Percentiles rank a stretch among this genome's conserved stretches.
Evolutionary conservation across 2,113 vertebrate species (phyloP).

Genomic region (Limnothrissa miodon): DNA sequence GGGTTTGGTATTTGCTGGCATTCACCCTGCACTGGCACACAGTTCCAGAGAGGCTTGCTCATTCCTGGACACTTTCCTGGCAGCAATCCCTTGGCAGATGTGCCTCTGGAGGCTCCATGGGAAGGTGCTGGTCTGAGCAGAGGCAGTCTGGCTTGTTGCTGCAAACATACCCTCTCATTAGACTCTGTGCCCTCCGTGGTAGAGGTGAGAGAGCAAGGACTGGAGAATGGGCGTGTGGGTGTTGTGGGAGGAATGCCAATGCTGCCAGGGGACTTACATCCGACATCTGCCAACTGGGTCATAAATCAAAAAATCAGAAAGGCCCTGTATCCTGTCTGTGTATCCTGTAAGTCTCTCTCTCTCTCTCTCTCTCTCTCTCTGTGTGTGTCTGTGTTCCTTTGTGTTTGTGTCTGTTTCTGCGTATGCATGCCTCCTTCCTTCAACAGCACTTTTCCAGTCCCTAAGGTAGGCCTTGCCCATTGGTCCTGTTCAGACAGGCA

Average conservation of each 20-base stretch:
- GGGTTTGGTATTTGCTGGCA: slow-evolving; percentile 16
- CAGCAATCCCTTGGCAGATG: slow-evolving; percentile 46
- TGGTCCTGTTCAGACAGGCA: neutral
- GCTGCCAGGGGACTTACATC: neutral
- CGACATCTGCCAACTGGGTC: neutral
- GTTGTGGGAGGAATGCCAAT: neutral
- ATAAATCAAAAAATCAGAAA: neutral
- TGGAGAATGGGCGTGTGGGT: neutral
- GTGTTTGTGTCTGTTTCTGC: neutral
- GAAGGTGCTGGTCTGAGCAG: neutral
- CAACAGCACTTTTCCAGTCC: neutral
- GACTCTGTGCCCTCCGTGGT: neutral
- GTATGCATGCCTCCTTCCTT: neutral
- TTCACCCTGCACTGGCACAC: slow-evolving; percentile 7
- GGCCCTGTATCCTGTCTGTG: neutral
- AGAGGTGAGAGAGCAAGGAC: neutral
- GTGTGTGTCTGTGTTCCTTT: slow-evolving; percentile 18
- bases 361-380: no score
- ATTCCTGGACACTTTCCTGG: slow-evolving; percentile 51
- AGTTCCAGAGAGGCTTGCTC: slow-evolving; percentile 33
- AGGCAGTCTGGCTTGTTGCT: slow-evolving; percentile 22
- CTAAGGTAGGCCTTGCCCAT: neutral
- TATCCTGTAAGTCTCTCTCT: neutral
- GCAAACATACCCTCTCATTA: slow-evolving; percentile 21
- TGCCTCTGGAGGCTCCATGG: slow-evolving; percentile 18